These are phyloP conservation scores for Sebastes glaucus DNA, from an alignment of 2,797 vertebrate species.

Conservation along the genomic window DNA sequence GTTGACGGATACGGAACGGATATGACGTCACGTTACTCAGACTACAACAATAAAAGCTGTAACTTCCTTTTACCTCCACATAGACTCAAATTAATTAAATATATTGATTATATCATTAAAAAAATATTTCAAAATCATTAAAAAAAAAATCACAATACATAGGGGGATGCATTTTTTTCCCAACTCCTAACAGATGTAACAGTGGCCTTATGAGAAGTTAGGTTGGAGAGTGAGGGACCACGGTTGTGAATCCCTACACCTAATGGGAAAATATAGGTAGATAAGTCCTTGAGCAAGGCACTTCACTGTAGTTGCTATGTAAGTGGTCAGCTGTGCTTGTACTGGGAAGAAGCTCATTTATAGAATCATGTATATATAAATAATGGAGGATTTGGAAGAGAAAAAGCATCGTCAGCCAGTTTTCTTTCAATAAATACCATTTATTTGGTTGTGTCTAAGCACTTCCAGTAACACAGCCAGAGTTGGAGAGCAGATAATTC, in stretches of 20 bases:
- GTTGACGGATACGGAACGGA: too few species aligned
- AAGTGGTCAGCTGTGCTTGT: not conserved
- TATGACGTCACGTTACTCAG: too few species aligned
- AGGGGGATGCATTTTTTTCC: too few species aligned
- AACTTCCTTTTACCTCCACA: too few species aligned
- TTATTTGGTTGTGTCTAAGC: not conserved
- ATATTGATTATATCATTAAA: too few species aligned
- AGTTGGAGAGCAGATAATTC: slow-evolving; percentile 8
- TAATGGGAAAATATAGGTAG: not conserved
- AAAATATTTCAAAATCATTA: too few species aligned
- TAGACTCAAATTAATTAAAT: too few species aligned
- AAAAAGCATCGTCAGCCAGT: not conserved
- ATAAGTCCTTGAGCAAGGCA: not conserved
- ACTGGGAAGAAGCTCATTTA: not conserved
- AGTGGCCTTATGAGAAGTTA: not conserved
- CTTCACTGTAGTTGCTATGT: not conserved
- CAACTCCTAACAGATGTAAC: not conserved
- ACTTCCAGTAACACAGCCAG: not conserved
- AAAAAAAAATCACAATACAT: too few species aligned
- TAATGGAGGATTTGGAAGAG: not conserved
- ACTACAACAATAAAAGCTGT: too few species aligned
- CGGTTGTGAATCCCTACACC: not conserved
- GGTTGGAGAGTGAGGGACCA: not conserved
- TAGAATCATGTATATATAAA: not conserved
- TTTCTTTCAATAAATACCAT: slow-evolving; percentile 13